These are phyloP conservation scores for Bombus confusus DNA, from an alignment of 1,140 invertebrate species.

Conservation along the genomic window DNA sequence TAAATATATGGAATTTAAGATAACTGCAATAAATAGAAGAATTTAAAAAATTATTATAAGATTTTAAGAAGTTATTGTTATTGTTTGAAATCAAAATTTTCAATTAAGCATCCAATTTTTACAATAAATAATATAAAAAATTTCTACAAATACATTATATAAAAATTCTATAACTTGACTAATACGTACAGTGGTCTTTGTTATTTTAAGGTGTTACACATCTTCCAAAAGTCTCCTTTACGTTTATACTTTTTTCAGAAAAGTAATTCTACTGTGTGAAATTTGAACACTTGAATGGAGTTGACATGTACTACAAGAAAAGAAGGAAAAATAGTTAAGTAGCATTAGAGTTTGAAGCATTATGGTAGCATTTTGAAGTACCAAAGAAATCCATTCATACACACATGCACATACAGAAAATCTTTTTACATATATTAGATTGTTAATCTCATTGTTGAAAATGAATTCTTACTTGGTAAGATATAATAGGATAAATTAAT, in stretches of 20 bases:
- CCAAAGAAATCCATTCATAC: neutral
- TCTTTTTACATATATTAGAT: neutral
- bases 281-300: slow-evolving; percentile 2
- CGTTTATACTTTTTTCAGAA: neutral
- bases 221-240: slow-evolving; percentile 20
- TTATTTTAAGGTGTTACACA: slow-evolving; percentile 31
- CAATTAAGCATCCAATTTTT: slow-evolving; percentile 16
- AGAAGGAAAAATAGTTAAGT: slow-evolving; percentile 4
- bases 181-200: neutral
- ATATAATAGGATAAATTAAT: neutral
- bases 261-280: slow-evolving; percentile 5
- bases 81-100: neutral
- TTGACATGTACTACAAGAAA: slow-evolving; percentile 16
- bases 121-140: slow-evolving; percentile 15
- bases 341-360: slow-evolving; percentile 12
- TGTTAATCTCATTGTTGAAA: neutral
- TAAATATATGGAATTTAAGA: neutral
- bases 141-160: neutral
- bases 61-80: too few species aligned
- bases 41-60: neutral
- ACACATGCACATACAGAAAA: neutral
- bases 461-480: neutral
- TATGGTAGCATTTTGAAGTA: slow-evolving; percentile 24
- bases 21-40: neutral
- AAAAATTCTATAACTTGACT: neutral